Evolutionary conservation across 2,797 vertebrate species (phyloP).

Genomic region (Thamnophis elegans): DNA sequence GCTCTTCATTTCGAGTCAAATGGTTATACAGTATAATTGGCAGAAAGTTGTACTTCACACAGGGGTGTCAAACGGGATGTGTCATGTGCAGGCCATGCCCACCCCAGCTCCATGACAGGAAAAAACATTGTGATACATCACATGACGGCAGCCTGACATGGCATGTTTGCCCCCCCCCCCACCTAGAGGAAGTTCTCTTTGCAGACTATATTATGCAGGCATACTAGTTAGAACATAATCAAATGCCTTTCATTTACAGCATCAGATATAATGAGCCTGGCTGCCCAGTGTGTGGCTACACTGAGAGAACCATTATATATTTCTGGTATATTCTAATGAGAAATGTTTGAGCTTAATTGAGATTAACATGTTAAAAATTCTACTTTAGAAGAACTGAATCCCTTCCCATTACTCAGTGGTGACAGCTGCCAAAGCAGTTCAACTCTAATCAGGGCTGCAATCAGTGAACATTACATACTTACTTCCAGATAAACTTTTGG

Average conservation of each 20-base stretch:
- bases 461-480: not conserved
- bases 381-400: not conserved
- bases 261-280: not conserved
- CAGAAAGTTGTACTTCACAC: not conserved
- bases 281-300: not conserved
- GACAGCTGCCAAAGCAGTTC: not conserved
- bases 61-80: no score
- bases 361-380: not conserved
- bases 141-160: no score
- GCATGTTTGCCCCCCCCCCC: no score
- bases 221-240: not conserved
- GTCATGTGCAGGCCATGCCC: no score
- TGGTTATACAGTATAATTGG: not conserved
- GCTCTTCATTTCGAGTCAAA: not conserved
- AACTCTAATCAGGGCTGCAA: not conserved
- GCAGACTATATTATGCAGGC: not conserved
- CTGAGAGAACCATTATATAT: not conserved
- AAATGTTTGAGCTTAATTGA: not conserved
- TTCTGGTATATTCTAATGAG: not conserved
- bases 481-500: not conserved
- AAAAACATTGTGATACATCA: fast-evolving
- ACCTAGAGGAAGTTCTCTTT: not conserved
- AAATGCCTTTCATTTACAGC: not conserved
- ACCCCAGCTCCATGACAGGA: no score
- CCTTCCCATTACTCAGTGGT: not conserved